phyloP scores from a whole-genome alignment of 2,888 invertebrate genomes.

The Pyrgus malvae region DNA sequence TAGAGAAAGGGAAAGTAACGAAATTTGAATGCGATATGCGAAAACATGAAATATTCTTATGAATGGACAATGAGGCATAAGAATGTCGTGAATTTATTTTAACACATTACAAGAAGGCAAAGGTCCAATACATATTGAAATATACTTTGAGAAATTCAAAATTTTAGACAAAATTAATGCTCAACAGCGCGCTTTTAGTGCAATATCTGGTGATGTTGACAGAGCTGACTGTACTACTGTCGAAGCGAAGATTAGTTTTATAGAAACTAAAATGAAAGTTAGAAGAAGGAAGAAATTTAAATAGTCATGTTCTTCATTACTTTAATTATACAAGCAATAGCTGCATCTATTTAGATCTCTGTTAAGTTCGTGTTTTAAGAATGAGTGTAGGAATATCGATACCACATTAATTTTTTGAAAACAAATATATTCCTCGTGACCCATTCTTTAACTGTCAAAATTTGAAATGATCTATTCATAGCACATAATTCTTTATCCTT shows the following conservation, averaged over 20 bases:
- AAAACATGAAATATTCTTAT: conserved; percentile 40
- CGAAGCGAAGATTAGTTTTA: conserved; percentile 40
- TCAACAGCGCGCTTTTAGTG: conserved; percentile 57
- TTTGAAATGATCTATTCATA: conserved; percentile 49
- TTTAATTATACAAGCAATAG: conserved; percentile 64
- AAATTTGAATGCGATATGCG: conserved; percentile 42
- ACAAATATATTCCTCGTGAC: conserved; percentile 61
- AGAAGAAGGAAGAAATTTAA: conserved; percentile 55
- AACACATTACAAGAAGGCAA: conserved; percentile 63
- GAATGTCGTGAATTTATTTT: conserved; percentile 52
- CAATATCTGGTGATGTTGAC: conserved; percentile 62
- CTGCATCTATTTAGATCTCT: conserved; percentile 63
- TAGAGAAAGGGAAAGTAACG: conserved; percentile 40
- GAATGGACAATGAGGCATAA: conserved; percentile 38
- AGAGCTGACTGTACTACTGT: conserved; percentile 42
- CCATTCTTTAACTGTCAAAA: conserved; percentile 46
- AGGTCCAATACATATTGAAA: not conserved
- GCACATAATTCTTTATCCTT: conserved; percentile 42
- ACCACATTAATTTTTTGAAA: conserved; percentile 31
- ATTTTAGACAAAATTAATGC: conserved; percentile 22
- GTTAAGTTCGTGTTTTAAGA: conserved; percentile 56
- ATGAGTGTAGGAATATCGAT: conserved; percentile 69
- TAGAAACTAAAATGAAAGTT: conserved; percentile 61
- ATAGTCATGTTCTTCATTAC: conserved; percentile 58
- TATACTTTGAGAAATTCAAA: not conserved